Base-by-base conservation (phyloP, 2,888 invertebrate genomes). In the Yponomeuta evonymella region DNA sequence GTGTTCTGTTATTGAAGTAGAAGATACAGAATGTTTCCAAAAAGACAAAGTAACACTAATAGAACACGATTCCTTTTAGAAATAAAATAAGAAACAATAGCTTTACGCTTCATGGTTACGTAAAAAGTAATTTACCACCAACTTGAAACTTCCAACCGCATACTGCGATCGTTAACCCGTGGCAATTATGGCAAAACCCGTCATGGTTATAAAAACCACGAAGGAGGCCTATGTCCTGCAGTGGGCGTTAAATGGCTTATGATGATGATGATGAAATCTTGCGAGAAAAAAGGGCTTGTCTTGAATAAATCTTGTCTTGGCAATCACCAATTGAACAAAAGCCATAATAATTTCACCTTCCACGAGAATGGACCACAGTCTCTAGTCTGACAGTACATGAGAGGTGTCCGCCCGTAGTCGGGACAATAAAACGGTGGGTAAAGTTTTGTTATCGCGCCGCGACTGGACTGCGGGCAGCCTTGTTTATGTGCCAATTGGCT, bases 401-500 rank as follows among this genome's bases (percentile, higher is more conserved):
- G 84, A 81, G 81, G 83, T 82, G 51, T 15, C 51, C 2, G 51
- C 51, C 82, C 81, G 82, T 81, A 82, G 81, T 79, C 79, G 78
- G 81, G 80, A 81, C 80, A 84, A 81, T 83, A 83, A 84, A 84
- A 87, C 12, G 51, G 36, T 36, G 51, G 29, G n/a, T n/a, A 62
- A 69, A 88, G 85, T 88, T 88, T 82, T 76, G 79, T 77, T 83
- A 84, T 83, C 82, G 81, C 81, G 79, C 79, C 79, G 67, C 11
- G 12, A 15, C 29, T 9, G 67, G 67, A 81, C 81, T 81, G 80
- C 74, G 80, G 69, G 62, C 69, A n/a, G 30, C 81, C 85, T 89
- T 87, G 87, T 88, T 90, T 90, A 87, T 88, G 84, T 85, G 84
- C 86, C 87, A 89, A 88, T 89, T 86, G 88, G 84, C 81, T 81